phyloP scores from a whole-genome alignment of 2,113 vertebrate genomes.

The Diphyllodes magnificus region DNA sequence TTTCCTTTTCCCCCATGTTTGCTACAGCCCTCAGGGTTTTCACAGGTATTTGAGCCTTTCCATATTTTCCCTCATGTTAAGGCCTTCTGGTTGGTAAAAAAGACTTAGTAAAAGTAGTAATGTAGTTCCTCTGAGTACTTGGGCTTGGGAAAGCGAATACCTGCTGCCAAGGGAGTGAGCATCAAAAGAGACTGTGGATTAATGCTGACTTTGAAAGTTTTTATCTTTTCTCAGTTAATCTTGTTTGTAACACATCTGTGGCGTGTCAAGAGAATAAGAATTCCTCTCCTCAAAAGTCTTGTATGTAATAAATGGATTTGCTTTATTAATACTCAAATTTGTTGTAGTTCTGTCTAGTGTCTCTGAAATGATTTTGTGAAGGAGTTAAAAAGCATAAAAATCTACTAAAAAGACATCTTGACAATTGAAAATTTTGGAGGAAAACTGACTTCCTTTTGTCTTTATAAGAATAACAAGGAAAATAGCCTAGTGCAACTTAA shows the following conservation, averaged over 20 bases:
- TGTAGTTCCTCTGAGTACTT: background rate
- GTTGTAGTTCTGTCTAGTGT: background rate
- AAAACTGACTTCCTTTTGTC: background rate
- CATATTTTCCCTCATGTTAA: background rate
- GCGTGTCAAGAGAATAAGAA: background rate
- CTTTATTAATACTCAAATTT: background rate
- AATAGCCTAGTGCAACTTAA: background rate
- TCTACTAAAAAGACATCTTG: background rate
- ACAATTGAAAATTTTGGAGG: background rate
- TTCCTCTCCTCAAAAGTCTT: background rate
- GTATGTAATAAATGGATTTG: background rate
- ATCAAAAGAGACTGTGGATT: background rate
- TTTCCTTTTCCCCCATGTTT: background rate
- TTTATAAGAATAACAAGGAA: background rate
- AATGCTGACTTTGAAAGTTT: background rate
- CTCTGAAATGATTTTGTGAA: background rate
- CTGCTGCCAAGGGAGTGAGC: background rate
- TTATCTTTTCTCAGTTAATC: background rate
- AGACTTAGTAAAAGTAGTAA: background rate
- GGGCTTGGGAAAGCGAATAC: background rate
- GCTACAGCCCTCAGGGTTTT: background rate
- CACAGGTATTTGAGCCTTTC: background rate
- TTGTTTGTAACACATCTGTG: background rate
- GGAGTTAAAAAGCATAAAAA: background rate
- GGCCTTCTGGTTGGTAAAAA: background rate